Evolutionary conservation across 2,797 vertebrate species (phyloP), one percentile per base, ranked within the genome.

Genomic region (Acipenser oxyrinchus): DNA sequence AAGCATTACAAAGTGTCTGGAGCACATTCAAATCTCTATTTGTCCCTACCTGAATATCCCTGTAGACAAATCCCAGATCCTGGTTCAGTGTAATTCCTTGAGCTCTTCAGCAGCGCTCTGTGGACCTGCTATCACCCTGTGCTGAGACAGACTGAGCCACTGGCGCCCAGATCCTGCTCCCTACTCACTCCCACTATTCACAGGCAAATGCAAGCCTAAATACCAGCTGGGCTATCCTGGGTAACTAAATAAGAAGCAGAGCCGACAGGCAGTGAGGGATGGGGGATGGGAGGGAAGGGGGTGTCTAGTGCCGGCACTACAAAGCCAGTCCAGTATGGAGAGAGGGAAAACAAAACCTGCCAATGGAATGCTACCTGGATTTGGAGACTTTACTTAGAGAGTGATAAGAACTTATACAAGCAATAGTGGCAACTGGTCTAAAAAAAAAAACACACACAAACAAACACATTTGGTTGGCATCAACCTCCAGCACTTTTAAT

Each of bases 201-300:
- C 78, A 82, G 77, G 76, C 79, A 84, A 87, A 83, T 77, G 73
- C 70, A 78, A 83, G 79, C 69, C 73, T 72, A 78, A 84, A 86
- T 83, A 79, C 80, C 88, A 84, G 83, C 82, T 69, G 78, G 83
- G 79, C 77, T 68, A 78, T 73, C 79, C 81, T 79, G 82, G 82
- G 82, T 76, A 86, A 84, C 80, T 67, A 9, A 65, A 71, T 52
- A 72, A 69, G 70, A 37, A 37, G 75, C 74, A 62, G 70, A 64
- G 70, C 69, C 69, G 68, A 60, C 64, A 68, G 72, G 73, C 72
- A 66, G 65, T 48, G 66, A 18, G 51, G 53, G 65, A 0, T 69
- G 63, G 75, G 66, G 67, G 73, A 71, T 74, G 77, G 74, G 62
- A 73, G 66, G 61, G 69, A 71, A 74, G 71, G 74, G 76, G 73